These are phyloP conservation scores for Papilio helenus DNA, from an alignment of 1,140 invertebrate genomes.

Conservation along the genomic window DNA sequence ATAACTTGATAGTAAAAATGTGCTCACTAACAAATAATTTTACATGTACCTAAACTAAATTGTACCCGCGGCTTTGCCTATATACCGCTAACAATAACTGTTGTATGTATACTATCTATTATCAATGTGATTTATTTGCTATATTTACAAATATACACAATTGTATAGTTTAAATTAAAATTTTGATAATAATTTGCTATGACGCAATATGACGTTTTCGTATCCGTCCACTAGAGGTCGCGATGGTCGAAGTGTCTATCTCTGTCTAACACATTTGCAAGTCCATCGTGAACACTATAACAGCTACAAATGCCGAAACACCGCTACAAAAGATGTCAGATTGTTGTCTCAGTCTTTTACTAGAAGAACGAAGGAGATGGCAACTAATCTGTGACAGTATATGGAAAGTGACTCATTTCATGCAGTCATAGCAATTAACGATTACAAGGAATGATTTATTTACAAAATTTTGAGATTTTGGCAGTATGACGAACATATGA, in stretches of 20 bases:
- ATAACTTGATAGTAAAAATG: constrained; percentile 2
- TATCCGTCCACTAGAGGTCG: too few species aligned
- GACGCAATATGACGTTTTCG: not conserved
- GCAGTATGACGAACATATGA: not conserved
- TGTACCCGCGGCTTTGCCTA: constrained; percentile 3
- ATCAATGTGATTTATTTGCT: not conserved
- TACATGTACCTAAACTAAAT: not conserved
- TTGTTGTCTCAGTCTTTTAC: too few species aligned
- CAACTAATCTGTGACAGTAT: too few species aligned
- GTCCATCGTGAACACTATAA: too few species aligned
- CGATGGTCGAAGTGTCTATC: too few species aligned
- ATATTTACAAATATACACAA: not conserved
- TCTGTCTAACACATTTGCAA: too few species aligned
- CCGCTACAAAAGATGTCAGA: too few species aligned
- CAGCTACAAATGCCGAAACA: too few species aligned
- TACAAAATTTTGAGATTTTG: not conserved
- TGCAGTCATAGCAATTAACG: not conserved
- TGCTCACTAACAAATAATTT: constrained; percentile 9
- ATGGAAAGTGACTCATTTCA: not conserved
- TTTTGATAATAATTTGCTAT: not conserved
- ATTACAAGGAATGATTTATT: not conserved
- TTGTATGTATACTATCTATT: constrained; percentile 1
- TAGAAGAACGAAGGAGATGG: too few species aligned
- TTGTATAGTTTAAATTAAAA: not conserved
- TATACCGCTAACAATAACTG: constrained; percentile 5